A percentile compares a stretch with the other conserved stretches of the same genome.
Evolutionary conservation across 2,797 vertebrate species (phyloP).

Genomic region (Smutsia gigantea): DNA sequence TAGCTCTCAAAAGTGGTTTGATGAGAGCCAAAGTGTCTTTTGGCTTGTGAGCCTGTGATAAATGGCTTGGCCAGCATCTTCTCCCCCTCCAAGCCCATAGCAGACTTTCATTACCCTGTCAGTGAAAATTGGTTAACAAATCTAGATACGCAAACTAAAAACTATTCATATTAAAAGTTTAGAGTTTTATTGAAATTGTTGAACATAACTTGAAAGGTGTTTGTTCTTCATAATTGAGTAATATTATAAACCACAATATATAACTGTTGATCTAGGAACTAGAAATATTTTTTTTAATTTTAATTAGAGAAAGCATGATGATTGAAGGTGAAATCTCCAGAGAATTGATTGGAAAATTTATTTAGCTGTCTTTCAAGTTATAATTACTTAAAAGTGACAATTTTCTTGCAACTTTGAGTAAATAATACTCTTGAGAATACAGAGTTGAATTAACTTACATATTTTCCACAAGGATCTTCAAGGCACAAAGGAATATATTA

Average conservation of each 20-base stretch:
- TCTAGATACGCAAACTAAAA: slow-evolving; percentile 30
- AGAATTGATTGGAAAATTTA: slow-evolving; percentile 69
- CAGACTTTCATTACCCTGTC: background rate
- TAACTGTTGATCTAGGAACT: background rate
- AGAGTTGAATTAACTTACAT: slow-evolving; percentile 53
- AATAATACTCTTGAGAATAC: slow-evolving; percentile 68
- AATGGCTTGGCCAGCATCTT: slow-evolving; percentile 51
- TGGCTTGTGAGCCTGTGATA: slow-evolving; percentile 38
- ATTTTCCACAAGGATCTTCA: slow-evolving; percentile 64
- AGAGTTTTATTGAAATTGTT: background rate
- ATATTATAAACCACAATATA: slow-evolving; percentile 11
- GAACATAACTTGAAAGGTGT: background rate
- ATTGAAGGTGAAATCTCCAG: slow-evolving; percentile 70
- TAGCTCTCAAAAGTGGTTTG: background rate
- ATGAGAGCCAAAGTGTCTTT: slow-evolving; percentile 22
- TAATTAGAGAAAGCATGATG: background rate
- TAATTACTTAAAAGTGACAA: slow-evolving; percentile 62
- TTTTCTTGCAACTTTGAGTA: slow-evolving; percentile 76
- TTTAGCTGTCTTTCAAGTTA: slow-evolving; percentile 68
- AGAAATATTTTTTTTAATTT: background rate
- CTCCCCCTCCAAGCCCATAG: slow-evolving; percentile 41
- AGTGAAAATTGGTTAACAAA: slow-evolving; percentile 48
- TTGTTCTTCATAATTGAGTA: slow-evolving; percentile 17
- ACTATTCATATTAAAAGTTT: slow-evolving; percentile 31
- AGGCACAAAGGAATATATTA: background rate